Evolutionary conservation across 2,888 invertebrate species (phyloP).

Genomic region (Hipparchia semele): DNA sequence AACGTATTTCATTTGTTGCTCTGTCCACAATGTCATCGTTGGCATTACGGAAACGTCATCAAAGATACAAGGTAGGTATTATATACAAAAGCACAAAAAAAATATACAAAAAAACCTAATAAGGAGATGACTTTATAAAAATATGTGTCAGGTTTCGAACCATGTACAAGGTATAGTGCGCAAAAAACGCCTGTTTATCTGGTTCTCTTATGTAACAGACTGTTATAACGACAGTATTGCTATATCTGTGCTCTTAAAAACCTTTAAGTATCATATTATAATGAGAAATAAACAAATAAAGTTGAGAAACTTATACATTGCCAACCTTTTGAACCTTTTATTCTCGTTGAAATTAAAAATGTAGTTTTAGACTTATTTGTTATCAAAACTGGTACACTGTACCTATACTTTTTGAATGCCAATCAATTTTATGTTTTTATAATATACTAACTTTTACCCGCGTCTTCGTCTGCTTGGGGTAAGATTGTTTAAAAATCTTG

Average conservation of each 20-base stretch:
- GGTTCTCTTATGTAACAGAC: conserved; percentile 9
- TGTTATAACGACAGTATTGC: conserved; percentile 14
- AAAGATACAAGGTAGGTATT: conserved; percentile 16
- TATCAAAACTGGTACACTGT: no score
- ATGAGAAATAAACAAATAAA: background rate
- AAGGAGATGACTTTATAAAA: conserved; percentile 24
- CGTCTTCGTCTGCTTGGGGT: no score
- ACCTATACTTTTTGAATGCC: no score
- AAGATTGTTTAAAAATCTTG: no score
- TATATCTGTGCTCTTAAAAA: conserved; percentile 1
- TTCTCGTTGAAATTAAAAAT: no score
- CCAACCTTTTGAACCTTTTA: no score
- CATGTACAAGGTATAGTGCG: conserved; percentile 12
- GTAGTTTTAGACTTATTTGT: no score
- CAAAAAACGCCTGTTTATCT: conserved; percentile 21
- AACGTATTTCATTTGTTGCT: background rate
- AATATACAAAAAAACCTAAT: conserved; percentile 4
- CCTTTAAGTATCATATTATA: background rate
- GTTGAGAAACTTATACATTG: background rate
- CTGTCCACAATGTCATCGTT: conserved; percentile 23
- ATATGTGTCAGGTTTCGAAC: conserved; percentile 21
- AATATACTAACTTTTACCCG: no score
- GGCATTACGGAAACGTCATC: conserved; percentile 25
- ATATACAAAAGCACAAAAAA: conserved; percentile 21
- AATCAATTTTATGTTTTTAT: no score